Evolutionary conservation across 2,797 vertebrate species (phyloP).

Genomic region (Molossus alvarezi): DNA sequence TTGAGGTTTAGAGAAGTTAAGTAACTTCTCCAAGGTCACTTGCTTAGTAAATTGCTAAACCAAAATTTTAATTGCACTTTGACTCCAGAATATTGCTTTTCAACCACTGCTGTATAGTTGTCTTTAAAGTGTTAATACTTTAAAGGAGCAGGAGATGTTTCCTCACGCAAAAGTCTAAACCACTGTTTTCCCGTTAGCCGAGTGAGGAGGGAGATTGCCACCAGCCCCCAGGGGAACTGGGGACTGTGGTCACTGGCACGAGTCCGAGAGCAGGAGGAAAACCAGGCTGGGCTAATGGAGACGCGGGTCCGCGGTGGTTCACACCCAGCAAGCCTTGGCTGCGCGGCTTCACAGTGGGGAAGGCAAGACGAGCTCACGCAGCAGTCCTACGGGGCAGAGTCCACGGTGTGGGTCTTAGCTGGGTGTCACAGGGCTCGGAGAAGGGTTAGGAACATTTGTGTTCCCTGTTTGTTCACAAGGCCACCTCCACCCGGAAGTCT

Average conservation of each 20-base stretch:
- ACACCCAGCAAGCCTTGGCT: not conserved
- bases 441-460: not conserved
- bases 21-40: not conserved
- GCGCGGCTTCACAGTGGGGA: not conserved
- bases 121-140: slow-evolving; percentile 10
- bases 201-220: not conserved
- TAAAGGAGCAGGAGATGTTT: not conserved
- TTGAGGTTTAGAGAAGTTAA: not conserved
- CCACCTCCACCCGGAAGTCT: not conserved
- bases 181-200: not conserved
- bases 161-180: not conserved
- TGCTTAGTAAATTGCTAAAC: not conserved
- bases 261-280: not conserved
- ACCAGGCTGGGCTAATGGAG: no score
- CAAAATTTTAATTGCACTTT: slow-evolving; percentile 3
- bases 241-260: not conserved
- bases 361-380: accelerated
- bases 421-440: not conserved
- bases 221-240: not conserved
- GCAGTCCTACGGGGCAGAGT: not conserved
- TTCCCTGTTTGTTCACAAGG: not conserved
- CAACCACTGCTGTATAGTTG: not conserved
- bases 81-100: slow-evolving; percentile 16
- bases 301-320: not conserved
- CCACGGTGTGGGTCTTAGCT: not conserved